Percentiles rank a stretch among this genome's conserved stretches.
Conservation (phyloP, 2,888 invertebrate species). For the Sinhomidia bicolor region DNA sequence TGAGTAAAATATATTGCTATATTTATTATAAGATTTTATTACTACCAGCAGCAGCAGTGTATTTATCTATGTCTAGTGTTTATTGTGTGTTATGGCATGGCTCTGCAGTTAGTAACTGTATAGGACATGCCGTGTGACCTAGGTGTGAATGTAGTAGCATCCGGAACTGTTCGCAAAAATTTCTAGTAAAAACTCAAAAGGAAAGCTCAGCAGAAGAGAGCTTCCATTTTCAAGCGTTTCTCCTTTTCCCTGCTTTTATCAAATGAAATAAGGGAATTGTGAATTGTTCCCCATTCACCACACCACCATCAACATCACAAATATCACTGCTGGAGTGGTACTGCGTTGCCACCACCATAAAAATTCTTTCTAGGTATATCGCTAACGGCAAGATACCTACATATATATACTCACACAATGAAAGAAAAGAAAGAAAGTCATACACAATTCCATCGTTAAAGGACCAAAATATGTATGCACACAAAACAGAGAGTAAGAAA, state of each 20-base stretch:
- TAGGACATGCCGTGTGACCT: slow-evolving; percentile 64
- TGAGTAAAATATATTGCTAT: not conserved
- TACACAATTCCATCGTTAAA: not conserved
- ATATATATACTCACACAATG: not conserved
- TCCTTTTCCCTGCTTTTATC: not conserved
- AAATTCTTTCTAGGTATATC: not conserved
- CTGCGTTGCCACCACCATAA: not conserved
- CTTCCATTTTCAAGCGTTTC: not conserved
- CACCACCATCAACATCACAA: slow-evolving; percentile 7
- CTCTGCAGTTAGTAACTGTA: slow-evolving; percentile 1
- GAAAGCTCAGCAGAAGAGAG: slow-evolving; percentile 1
- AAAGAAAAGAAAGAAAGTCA: not conserved
- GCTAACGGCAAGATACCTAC: slow-evolving; percentile 9
- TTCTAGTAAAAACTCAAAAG: not conserved
- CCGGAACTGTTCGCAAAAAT: slow-evolving; percentile 63
- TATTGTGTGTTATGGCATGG: not conserved
- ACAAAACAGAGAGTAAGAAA: not conserved
- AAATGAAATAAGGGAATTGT: slow-evolving; percentile 17
- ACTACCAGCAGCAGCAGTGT: not conserved
- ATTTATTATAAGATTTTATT: not conserved
- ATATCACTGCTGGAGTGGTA: no score
- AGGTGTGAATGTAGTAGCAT: slow-evolving; percentile 60
- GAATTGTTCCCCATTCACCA: slow-evolving; percentile 29
- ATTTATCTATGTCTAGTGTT: not conserved
- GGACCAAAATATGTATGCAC: not conserved